phyloP scores from a whole-genome alignment of 2,797 vertebrate genomes.

The Tokudaia tokunoshimensis region DNA sequence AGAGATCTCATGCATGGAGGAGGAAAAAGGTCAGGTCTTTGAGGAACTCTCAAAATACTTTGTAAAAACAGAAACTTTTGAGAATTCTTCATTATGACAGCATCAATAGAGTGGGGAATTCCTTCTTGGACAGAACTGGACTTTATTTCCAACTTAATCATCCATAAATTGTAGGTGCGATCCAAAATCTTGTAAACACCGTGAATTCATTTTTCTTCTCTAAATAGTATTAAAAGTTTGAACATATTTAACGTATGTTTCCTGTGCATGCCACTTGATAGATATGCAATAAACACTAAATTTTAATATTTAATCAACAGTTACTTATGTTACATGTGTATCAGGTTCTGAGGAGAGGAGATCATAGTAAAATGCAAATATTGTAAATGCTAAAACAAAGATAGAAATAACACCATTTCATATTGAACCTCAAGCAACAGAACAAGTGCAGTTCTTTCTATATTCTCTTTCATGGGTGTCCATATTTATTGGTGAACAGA shows the following conservation, averaged over 20 bases:
- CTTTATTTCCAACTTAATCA: slow-evolving; percentile 11
- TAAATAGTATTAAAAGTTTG: slow-evolving; percentile 22
- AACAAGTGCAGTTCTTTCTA: background rate
- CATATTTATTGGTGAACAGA: background rate
- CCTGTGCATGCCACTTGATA: background rate
- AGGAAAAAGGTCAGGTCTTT: background rate
- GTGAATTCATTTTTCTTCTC: background rate
- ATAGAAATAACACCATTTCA: background rate
- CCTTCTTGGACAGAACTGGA: background rate
- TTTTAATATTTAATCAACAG: slow-evolving; percentile 13
- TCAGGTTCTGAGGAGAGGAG: background rate
- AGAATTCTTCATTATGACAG: background rate
- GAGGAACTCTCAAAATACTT: background rate
- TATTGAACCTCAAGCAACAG: background rate
- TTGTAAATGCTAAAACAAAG: background rate
- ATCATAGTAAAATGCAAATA: background rate
- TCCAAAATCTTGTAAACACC: background rate
- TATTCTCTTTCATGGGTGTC: too few species aligned
- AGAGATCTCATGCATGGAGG: slow-evolving; percentile 16
- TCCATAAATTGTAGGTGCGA: background rate
- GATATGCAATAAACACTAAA: background rate
- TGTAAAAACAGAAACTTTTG: background rate
- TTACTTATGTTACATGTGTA: background rate
- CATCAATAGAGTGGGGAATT: background rate
- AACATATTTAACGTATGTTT: background rate